Conservation (phyloP, 2,888 invertebrate genomes). For the Diplolepis rosae region DNA sequence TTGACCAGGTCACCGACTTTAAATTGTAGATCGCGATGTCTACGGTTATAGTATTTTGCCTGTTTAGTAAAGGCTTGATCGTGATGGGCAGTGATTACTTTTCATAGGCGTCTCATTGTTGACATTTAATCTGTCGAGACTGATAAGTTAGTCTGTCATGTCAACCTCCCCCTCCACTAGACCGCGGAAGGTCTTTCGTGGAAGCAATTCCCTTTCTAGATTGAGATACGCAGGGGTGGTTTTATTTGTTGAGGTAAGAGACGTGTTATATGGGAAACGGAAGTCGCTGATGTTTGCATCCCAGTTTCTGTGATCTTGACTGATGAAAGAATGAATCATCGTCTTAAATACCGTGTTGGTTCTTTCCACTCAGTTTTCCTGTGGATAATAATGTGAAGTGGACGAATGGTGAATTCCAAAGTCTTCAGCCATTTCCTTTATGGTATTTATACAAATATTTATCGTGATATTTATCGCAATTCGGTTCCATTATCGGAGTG, state of each 20-base stretch:
- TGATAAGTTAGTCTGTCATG: not conserved
- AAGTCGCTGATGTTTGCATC: not conserved
- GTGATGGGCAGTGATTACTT: too few relatives aligned
- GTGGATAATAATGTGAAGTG: too few relatives aligned
- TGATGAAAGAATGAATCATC: not conserved
- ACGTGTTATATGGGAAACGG: not conserved
- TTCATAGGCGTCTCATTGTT: too few relatives aligned
- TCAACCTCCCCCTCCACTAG: not conserved
- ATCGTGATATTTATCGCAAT: too few relatives aligned
- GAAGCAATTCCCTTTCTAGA: not conserved
- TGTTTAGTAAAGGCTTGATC: not conserved
- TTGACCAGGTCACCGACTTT: not conserved
- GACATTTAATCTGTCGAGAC: too few relatives aligned
- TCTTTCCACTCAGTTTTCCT: not conserved
- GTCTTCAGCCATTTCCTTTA: too few relatives aligned
- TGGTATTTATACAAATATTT: too few relatives aligned
- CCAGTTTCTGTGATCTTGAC: not conserved
- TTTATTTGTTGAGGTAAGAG: not conserved
- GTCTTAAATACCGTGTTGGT: not conserved
- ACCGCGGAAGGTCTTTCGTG: not conserved
- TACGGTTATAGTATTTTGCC: not conserved
- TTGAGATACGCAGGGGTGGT: not conserved
- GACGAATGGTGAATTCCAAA: too few relatives aligned
- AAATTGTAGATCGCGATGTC: not conserved
- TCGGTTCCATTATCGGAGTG: too few relatives aligned